These are phyloP conservation scores for Drosophila pseudoananassae DNA, from an alignment of 1,140 invertebrate species.

Conservation along the genomic window DNA sequence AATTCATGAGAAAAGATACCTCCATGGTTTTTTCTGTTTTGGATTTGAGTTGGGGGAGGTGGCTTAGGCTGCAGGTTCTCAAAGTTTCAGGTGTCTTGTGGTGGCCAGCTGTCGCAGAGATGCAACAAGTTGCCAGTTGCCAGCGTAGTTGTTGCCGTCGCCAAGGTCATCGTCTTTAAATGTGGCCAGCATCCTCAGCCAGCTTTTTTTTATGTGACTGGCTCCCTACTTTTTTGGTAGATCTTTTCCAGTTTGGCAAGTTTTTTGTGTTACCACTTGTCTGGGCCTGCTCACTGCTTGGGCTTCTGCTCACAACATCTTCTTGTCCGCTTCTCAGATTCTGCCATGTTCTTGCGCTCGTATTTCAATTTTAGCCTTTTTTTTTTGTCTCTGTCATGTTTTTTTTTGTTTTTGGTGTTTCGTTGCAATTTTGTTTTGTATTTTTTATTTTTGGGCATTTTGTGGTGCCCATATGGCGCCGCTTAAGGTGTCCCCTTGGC, in stretches of 20 bases:
- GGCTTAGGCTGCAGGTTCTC: constrained; percentile 39
- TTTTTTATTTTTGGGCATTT: constrained; percentile 8
- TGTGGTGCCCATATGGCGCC: constrained; percentile 70
- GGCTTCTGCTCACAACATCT: constrained; percentile 64
- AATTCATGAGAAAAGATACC: constrained; percentile 68
- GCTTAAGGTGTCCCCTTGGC: constrained; percentile 59
- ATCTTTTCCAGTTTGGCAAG: constrained; percentile 70
- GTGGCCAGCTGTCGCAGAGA: constrained; percentile 42
- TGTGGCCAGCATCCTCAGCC: constrained; percentile 54
- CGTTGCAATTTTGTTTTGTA: neutral
- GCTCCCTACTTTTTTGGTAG: constrained; percentile 61
- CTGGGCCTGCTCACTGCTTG: constrained; percentile 43
- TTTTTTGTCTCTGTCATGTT: constrained; percentile 1
- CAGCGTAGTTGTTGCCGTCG: constrained; percentile 64
- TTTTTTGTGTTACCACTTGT: constrained; percentile 53
- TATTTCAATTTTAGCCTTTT: constrained; percentile 65
- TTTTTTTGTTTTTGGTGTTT: constrained; percentile 4
- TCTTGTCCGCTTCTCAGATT: constrained; percentile 43
- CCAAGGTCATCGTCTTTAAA: constrained; percentile 76
- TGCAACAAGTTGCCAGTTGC: constrained; percentile 75
- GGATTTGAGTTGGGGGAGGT: constrained; percentile 20
- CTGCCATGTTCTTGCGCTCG: constrained; percentile 66
- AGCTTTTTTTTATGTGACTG: constrained; percentile 39
- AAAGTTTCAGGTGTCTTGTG: constrained; percentile 60
- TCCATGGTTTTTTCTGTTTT: neutral